Base-by-base conservation (phyloP, 2,797 vertebrate species). In the Tarsius wallacei region DNA sequence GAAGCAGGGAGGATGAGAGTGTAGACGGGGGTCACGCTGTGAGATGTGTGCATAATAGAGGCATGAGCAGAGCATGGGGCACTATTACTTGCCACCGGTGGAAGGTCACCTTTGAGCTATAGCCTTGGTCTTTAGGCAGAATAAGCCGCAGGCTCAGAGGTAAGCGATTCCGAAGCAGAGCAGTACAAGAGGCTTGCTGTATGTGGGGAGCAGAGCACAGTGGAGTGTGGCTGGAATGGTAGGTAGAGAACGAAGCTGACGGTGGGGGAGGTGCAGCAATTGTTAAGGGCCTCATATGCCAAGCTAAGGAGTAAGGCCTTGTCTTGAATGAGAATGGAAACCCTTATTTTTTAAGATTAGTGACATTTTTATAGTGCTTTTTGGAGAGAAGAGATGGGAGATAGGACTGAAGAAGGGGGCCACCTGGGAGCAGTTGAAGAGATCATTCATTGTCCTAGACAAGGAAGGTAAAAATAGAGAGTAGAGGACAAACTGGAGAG, bases 191-290 rank as follows among this genome's bases (percentile, higher is more conserved):
- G 83, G 22, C 19, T 17, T 36, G 13, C 1, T 4, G 5, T 4
- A 3, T 1, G 2, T 13, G 3, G 17, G 26, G 11, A 15, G 14
- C n/a, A 31, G 59, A 36, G 10, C 10, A 36, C 24, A 3, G 2
- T 17, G 26, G 8, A 47, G 26, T 17, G 7, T 31, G 55, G 31
- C 22, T 47, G 15, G 31, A 57, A 22, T 31, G 4, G 3, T 2
- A 7, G 17, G 14, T n/a, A 33, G 16, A 36, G 15, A 57, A 42
- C 7, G 16, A 16, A 49, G 2, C 47, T 47, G 36, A 31, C 49
- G 28, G 31, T 2, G 22, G 64, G 66, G 36, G 33, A 57, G 33
- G 33, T 2, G 22, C 51, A 61, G 24, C 42, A 31, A 11, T 9
- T 47, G 74, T 24, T 66, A 42, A 68, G 66, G 47, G 74, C 11